Evolutionary conservation across 2,113 vertebrate genomes (phyloP).

Genomic region (Toxostoma redivivum): DNA sequence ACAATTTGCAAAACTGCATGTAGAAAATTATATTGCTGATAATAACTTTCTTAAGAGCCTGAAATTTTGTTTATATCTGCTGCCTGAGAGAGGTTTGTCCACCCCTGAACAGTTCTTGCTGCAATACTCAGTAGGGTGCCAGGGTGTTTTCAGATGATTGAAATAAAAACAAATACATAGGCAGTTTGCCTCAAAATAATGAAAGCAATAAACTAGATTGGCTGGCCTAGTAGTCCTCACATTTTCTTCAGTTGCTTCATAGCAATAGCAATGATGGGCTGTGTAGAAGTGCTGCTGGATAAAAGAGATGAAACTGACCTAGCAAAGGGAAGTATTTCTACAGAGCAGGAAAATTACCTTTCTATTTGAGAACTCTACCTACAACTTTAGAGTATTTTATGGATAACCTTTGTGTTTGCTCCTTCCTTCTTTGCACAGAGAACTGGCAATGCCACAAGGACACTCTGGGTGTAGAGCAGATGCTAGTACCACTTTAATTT

Average conservation of each 20-base stretch:
- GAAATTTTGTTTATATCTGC: background rate
- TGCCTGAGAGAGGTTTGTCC: background rate
- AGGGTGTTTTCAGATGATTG: background rate
- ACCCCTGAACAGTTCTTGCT: background rate
- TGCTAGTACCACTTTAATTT: conserved; percentile 4
- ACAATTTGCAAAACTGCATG: background rate
- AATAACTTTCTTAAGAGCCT: background rate
- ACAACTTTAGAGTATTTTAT: background rate
- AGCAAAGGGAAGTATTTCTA: background rate
- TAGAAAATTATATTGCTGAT: background rate
- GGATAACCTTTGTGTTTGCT: background rate
- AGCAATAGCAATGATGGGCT: background rate
- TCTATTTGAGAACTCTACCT: background rate
- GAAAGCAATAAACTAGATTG: background rate
- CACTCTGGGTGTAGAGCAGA: background rate
- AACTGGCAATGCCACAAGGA: background rate
- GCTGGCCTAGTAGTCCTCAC: background rate
- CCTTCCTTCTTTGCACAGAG: background rate
- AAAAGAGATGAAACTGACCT: background rate
- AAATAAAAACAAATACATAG: background rate
- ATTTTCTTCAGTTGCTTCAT: background rate
- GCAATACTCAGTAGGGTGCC: background rate
- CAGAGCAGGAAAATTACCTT: background rate
- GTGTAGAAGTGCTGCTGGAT: background rate
- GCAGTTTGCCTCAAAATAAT: background rate